Conservation (phyloP, 2,797 vertebrate species). For the Lindbergichthys nudifrons region DNA sequence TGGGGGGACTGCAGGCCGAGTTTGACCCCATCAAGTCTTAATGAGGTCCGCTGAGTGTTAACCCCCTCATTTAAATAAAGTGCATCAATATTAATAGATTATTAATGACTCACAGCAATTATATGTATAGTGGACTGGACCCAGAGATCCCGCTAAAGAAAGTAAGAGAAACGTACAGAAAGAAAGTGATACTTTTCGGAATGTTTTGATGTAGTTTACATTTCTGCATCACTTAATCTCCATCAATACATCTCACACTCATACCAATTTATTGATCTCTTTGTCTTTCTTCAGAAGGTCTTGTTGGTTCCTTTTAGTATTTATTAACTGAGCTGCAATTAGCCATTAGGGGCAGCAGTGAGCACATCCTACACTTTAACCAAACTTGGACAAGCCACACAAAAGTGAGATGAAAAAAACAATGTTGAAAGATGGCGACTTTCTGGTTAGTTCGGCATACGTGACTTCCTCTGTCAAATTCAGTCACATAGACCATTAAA, state of each 20-base stretch:
- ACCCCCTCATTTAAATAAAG: conserved; percentile 76
- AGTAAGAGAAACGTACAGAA: conserved; percentile 11
- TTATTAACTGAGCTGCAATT: neutral
- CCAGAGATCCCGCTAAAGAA: conserved; percentile 24
- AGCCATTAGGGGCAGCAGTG: neutral
- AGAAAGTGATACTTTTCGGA: conserved; percentile 11
- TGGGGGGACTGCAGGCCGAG: conserved; percentile 55
- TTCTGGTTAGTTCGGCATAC: no score
- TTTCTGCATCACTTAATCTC: neutral
- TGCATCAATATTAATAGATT: conserved; percentile 80
- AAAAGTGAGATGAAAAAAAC: neutral
- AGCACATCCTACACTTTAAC: neutral
- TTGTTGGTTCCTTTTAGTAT: neutral
- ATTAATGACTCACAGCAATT: conserved; percentile 75
- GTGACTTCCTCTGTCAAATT: no score
- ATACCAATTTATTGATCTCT: neutral
- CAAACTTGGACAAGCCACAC: neutral
- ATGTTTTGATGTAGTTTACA: neutral
- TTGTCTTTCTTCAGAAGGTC: neutral
- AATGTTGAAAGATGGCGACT: no score
- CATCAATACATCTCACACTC: neutral
- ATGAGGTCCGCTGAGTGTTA: conserved; percentile 76
- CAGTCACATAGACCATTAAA: no score
- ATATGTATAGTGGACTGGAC: conserved; percentile 55
- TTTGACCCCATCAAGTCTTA: conserved; percentile 76